Evolutionary conservation across 2,888 invertebrate species (phyloP).

Genomic region (Steinernema carpocapsae): DNA sequence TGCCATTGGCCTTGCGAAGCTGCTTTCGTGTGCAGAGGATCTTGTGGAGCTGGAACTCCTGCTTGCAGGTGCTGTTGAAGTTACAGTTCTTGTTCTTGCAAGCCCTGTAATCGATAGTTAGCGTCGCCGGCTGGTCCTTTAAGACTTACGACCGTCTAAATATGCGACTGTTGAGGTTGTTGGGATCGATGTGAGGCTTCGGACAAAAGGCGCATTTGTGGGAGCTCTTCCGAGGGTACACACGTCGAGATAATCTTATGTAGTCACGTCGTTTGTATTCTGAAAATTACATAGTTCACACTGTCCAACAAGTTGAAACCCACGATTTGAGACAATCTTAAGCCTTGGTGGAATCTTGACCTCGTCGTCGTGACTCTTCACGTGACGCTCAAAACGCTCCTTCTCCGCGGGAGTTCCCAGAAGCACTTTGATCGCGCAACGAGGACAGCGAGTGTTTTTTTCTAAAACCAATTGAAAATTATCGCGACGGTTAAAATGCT

Average conservation of each 20-base stretch:
- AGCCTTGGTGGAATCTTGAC: constrained; percentile 12
- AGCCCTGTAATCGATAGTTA: neutral
- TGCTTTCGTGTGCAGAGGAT: constrained; percentile 1
- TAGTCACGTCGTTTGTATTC: neutral
- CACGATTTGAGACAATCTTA: neutral
- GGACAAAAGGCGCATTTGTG: constrained; percentile 19
- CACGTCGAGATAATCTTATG: neutral
- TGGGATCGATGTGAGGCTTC: neutral
- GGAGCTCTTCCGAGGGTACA: constrained; percentile 8
- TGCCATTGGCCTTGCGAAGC: constrained; percentile 7
- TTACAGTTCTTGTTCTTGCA: constrained; percentile 28
- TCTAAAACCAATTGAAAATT: neutral
- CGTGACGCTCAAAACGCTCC: constrained; percentile 8
- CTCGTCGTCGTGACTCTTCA: constrained; percentile 24
- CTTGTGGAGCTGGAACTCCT: constrained; percentile 17
- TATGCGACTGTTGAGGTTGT: constrained; percentile 12
- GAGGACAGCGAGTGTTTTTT: constrained; percentile 8
- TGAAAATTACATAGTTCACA: too few relatives aligned
- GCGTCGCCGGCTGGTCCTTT: neutral
- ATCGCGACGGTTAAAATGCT: neutral
- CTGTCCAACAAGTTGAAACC: neutral
- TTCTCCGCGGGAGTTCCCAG: neutral
- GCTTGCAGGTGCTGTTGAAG: constrained; percentile 7
- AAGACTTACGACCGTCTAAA: constrained; percentile 30
- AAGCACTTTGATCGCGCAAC: constrained; percentile 15